phyloP scores from a whole-genome alignment of 2,888 invertebrate genomes.

The Drosophila anceps region DNA sequence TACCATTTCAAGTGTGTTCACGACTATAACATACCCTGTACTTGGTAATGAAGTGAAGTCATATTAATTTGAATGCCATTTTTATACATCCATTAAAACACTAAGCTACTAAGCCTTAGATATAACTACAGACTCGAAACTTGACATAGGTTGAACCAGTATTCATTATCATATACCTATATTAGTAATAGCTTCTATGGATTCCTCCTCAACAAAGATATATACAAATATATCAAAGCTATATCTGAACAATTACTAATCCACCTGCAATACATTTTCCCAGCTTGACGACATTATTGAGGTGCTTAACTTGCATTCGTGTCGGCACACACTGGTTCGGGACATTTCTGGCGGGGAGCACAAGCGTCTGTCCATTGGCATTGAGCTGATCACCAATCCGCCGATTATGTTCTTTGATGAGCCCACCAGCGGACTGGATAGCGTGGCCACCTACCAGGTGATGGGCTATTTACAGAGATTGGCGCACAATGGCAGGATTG shows the following conservation, averaged over 20 bases:
- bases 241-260: neutral
- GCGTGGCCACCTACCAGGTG: conserved; percentile 92
- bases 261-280: neutral
- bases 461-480: conserved; percentile 91
- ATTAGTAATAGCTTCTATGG: too few relatives aligned
- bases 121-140: too few relatives aligned
- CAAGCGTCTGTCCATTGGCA: conserved; percentile 94
- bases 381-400: conserved; percentile 96
- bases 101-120: too few relatives aligned
- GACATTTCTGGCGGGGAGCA: conserved; percentile 94
- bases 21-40: neutral
- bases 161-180: too few relatives aligned
- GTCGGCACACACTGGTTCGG: conserved; percentile 89
- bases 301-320: conserved; percentile 89
- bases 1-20: too few relatives aligned
- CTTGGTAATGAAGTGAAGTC: neutral
- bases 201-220: neutral
- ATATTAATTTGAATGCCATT: neutral
- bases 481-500: conserved; percentile 92
- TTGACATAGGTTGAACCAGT: too few relatives aligned
- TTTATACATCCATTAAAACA: neutral
- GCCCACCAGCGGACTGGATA: conserved; percentile 94
- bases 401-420: conserved; percentile 97
- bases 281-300: conserved; percentile 92
- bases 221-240: neutral